Conservation (phyloP, 2,113 vertebrate species). For the Colistium nudipinnis region DNA sequence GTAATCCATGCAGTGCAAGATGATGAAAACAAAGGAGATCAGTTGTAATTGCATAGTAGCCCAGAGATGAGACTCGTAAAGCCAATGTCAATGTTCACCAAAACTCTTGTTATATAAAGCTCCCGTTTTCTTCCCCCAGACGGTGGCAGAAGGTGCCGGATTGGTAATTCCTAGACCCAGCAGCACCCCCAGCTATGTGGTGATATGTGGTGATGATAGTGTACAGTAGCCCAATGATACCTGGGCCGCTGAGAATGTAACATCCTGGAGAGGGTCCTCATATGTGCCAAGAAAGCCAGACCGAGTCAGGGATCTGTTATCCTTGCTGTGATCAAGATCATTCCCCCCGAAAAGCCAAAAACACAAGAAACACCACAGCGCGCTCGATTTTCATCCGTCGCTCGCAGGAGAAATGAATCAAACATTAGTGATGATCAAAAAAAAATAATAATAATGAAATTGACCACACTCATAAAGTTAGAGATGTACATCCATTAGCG, state of each 20-base stretch:
- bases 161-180: slow-evolving; percentile 72
- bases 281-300: slow-evolving; percentile 69
- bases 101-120: slow-evolving; percentile 55
- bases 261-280: slow-evolving; percentile 82
- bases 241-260: slow-evolving; percentile 82
- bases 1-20: slow-evolving; percentile 99
- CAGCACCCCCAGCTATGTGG: slow-evolving; percentile 76
- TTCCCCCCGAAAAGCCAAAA: slow-evolving; percentile 55
- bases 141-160: slow-evolving; percentile 36
- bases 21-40: slow-evolving; percentile 97
- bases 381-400: slow-evolving; percentile 63
- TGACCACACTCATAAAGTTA: slow-evolving; percentile 30
- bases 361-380: slow-evolving; percentile 37
- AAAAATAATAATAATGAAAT: neutral
- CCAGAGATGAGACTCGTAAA: slow-evolving; percentile 86
- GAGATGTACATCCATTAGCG: slow-evolving; percentile 57
- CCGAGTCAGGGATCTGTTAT: slow-evolving; percentile 65
- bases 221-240: slow-evolving; percentile 80
- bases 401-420: slow-evolving; percentile 34
- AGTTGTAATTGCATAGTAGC: slow-evolving; percentile 99
- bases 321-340: slow-evolving; percentile 61
- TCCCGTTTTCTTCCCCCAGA: slow-evolving; percentile 57
- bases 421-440: slow-evolving; percentile 27
- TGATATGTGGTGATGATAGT: slow-evolving; percentile 70
- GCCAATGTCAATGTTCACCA: slow-evolving; percentile 82